Base-by-base conservation (phyloP, 2,797 vertebrate genomes). In the Onychomys torridus region DNA sequence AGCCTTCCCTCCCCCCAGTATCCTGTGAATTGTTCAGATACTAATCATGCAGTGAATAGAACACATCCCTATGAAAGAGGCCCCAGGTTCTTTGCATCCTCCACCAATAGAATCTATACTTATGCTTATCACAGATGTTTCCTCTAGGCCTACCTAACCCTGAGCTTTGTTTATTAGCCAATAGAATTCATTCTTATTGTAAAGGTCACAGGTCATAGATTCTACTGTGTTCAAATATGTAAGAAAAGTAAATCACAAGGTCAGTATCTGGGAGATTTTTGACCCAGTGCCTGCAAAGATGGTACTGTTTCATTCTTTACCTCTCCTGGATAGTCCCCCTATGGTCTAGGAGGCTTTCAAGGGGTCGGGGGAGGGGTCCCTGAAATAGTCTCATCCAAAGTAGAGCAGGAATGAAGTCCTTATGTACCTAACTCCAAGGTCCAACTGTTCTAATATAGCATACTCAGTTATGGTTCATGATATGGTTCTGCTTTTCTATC, bases 401-500 rank as follows among this genome's bases (percentile, higher is more conserved):
- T 52, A 57, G 59, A 91, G 88, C 55, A 34, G 92, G 5, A 82
- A 13, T 83, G 49, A 96, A 94, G 63, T n/a, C 85, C 61, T 82
- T 63, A 29, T 94, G 67, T 59, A 92, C 55, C 61, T 77, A 89
- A 83, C 59, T 67, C 21, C 59, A 85, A 90, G 71, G 27, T 88
- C 6, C 19, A 95, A 77, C 69, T 93, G 34, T 81, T 90, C 57
- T 94, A 55, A 34, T 67, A 71, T 13, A 75, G 37, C 63, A 89
- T 59, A 23, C 14, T 90, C 83, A 82, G 49, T 75, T 78, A 93
- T 73, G 21, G 43, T 63, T 49, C 59, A 77, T 17, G 49, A 13
- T 67, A 67, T 29, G 61, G 61, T 89, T 81, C 79, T 93, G 32
- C 49, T 97, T 95, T 59, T 97, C 46, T 91, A 63, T 9, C n/a